Evolutionary conservation across 2,888 invertebrate genomes (phyloP).

Genomic region (Andrena camellia): DNA sequence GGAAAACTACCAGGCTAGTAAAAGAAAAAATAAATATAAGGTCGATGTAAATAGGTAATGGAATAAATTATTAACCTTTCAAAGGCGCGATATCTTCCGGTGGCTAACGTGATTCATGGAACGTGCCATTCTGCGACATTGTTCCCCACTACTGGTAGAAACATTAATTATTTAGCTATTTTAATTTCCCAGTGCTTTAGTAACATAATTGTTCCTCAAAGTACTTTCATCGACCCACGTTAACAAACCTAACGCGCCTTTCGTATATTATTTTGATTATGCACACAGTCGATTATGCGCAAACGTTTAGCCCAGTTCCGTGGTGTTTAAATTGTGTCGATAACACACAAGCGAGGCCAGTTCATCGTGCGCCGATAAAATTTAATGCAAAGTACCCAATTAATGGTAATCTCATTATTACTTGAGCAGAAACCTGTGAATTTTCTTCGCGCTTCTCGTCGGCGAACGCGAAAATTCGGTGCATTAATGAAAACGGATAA

Average conservation of each 20-base stretch:
- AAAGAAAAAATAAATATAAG: neutral
- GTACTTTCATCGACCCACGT: no score
- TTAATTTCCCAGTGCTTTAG: neutral
- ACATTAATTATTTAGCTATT: neutral
- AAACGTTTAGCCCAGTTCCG: no score
- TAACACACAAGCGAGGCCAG: neutral
- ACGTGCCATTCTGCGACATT: neutral
- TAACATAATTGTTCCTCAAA: no score
- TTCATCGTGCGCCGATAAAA: conserved; percentile 14
- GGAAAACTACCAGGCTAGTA: neutral
- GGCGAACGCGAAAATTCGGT: neutral
- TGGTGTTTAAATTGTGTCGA: no score
- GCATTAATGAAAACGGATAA: neutral
- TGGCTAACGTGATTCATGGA: neutral
- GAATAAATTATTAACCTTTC: conserved; percentile 12
- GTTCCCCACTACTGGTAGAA: neutral
- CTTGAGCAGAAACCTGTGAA: neutral
- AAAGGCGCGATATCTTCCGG: neutral
- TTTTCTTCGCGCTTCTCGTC: conserved; percentile 1
- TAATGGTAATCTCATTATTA: conserved; percentile 7
- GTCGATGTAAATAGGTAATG: neutral
- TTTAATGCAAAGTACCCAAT: conserved; percentile 4
- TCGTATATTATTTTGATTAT: neutral
- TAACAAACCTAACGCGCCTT: no score
- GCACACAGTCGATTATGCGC: no score